A percentile compares a stretch with the other conserved stretches of the same genome.
These are phyloP conservation scores for Epizoanthus fatuus DNA, from an alignment of 92 coral and sea anemone species.

Conservation along the genomic window DNA sequence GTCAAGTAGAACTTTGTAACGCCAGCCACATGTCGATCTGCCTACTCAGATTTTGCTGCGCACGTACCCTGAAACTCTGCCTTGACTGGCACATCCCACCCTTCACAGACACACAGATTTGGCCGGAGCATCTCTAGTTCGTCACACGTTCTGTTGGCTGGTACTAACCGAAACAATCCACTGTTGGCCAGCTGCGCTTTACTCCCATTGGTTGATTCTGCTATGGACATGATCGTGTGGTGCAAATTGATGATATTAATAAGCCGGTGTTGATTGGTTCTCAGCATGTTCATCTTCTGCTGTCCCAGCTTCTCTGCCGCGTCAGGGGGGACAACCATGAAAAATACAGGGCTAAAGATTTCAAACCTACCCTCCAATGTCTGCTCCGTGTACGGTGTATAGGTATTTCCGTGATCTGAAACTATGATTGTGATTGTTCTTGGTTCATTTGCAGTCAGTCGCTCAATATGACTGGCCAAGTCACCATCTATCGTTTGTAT, in stretches of 20 bases:
- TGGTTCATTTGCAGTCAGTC: neutral
- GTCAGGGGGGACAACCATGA: conserved; percentile 34
- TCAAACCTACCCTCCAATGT: conserved; percentile 42
- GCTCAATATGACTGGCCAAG: conserved; percentile 16
- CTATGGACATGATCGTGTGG: conserved; percentile 25
- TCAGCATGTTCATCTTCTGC: neutral
- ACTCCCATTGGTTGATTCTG: conserved; percentile 31
- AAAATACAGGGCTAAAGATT: conserved; percentile 34
- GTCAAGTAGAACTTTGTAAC: too few species aligned
- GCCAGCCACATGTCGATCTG: neutral
- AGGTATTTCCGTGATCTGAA: conserved; percentile 55
- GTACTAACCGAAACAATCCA: conserved; percentile 34
- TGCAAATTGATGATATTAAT: conserved; percentile 43
- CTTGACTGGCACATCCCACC: conserved; percentile 2
- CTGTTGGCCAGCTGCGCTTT: neutral
- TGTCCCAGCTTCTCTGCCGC: conserved; percentile 22
- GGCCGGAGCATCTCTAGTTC: conserved; percentile 21
- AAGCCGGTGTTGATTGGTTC: conserved; percentile 30
- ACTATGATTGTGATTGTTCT: conserved; percentile 35
- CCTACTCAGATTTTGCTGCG: too few species aligned
- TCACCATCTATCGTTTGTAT: conserved; percentile 40
- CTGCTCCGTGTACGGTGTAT: conserved; percentile 30
- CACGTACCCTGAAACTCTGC: conserved; percentile 1
- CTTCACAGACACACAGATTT: conserved; percentile 35
- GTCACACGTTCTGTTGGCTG: conserved; percentile 34